phyloP scores from a whole-genome alignment of 2,797 vertebrate species.

The Zenarchopterus dispar region DNA sequence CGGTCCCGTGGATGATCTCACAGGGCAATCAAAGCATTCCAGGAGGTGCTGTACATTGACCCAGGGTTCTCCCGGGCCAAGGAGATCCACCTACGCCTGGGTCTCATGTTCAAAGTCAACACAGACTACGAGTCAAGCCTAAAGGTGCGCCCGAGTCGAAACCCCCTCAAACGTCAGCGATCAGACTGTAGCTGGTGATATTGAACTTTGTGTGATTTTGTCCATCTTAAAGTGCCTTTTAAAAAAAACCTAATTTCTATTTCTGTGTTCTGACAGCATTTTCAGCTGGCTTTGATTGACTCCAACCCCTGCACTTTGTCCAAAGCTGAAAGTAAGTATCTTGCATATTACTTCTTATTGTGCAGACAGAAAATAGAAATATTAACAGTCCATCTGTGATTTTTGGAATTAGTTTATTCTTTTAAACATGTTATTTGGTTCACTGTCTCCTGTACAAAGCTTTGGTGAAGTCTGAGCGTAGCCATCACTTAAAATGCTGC shows the following conservation, averaged over 20 bases:
- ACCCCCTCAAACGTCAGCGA: too few relatives aligned
- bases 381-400: too few relatives aligned
- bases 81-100: constrained; percentile 98
- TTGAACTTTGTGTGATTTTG: background rate
- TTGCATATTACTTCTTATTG: too few relatives aligned
- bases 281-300: constrained; percentile 99
- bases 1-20: background rate
- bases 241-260: background rate
- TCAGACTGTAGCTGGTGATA: background rate
- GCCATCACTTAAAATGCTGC: constrained; percentile 58
- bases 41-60: constrained; percentile 99
- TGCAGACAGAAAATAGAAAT: too few relatives aligned
- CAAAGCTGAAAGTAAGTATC: constrained; percentile 97
- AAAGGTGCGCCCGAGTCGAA: constrained; percentile 83
- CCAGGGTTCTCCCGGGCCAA: constrained; percentile 98
- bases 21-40: constrained; percentile 99
- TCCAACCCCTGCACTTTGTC: constrained; percentile 99
- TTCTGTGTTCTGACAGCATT: constrained; percentile 86
- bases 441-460: background rate
- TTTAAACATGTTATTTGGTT: background rate
- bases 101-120: constrained; percentile 99
- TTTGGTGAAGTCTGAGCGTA: constrained; percentile 20
- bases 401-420: too few relatives aligned
- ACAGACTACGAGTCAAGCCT: constrained; percentile 98
- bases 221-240: background rate